These are phyloP conservation scores for Tupaia chinensis DNA, from an alignment of 2,113 vertebrate species.

Conservation along the genomic window DNA sequence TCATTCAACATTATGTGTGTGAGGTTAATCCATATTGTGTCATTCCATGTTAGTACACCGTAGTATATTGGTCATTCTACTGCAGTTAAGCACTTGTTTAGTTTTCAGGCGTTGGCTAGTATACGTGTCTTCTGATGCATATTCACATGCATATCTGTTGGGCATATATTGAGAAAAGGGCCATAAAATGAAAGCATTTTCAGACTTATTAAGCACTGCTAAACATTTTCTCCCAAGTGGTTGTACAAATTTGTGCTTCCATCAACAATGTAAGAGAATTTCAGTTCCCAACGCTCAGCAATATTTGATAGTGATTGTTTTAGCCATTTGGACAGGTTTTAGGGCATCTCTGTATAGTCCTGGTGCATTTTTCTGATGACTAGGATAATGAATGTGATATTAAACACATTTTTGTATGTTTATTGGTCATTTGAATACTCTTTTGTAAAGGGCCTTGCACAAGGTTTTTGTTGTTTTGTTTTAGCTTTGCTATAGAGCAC, in stretches of 20 bases:
- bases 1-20: not conserved
- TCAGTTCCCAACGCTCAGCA: not conserved
- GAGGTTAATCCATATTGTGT: not conserved
- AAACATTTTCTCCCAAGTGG: slow-evolving; percentile 7
- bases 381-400: too few species aligned
- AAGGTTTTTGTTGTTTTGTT: too few species aligned
- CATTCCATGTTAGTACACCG: not conserved
- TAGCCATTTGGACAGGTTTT: not conserved
- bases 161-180: not conserved
- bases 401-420: not conserved
- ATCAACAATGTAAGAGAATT: not conserved
- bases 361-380: not conserved
- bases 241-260: not conserved
- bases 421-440: not conserved
- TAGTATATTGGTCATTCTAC: not conserved
- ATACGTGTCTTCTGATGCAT: not conserved
- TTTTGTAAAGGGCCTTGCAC: not conserved
- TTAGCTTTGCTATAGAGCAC: too few species aligned
- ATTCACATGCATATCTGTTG: not conserved
- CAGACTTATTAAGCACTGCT: not conserved
- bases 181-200: not conserved
- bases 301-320: not conserved
- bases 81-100: not conserved
- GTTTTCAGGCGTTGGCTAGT: not conserved
- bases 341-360: not conserved